Conservation (phyloP, 2,797 vertebrate species). For the Halcyon chelicuti region DNA sequence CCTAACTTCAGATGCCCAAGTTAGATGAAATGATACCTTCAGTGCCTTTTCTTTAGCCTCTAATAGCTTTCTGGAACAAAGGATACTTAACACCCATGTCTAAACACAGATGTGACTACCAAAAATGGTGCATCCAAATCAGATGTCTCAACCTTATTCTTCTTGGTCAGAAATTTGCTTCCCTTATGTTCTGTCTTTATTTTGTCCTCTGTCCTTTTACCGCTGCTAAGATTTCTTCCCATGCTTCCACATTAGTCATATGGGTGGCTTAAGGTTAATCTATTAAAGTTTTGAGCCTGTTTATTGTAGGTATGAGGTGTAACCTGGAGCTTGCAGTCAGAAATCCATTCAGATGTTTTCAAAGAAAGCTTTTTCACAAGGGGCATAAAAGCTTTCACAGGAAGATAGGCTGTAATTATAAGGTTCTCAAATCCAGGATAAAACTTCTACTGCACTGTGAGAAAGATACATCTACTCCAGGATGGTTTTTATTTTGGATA, state of each 20-base stretch:
- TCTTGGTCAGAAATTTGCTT: not conserved
- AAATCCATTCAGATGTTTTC: not conserved
- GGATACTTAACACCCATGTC: fast-evolving
- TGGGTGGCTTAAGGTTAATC: fast-evolving
- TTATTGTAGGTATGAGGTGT: not conserved
- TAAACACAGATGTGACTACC: fast-evolving
- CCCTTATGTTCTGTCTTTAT: not conserved
- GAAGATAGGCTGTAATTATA: fast-evolving
- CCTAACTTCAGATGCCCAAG: not conserved
- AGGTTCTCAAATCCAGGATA: not conserved
- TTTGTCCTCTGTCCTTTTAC: not conserved
- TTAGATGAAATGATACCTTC: not conserved
- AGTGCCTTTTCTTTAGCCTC: not conserved
- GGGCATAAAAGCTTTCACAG: fast-evolving
- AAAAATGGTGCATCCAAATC: not conserved
- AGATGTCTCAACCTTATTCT: not conserved
- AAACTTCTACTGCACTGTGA: not conserved
- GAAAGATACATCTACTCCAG: not conserved
- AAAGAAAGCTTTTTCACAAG: not conserved
- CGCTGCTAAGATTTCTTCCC: not conserved
- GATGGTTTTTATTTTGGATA: not conserved
- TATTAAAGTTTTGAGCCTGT: not conserved
- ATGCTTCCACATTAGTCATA: not conserved
- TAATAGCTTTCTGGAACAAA: not conserved
- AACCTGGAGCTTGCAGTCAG: not conserved